These are phyloP conservation scores for Anodontia alba DNA, from an alignment of 2,888 invertebrate species.

Conservation along the genomic window DNA sequence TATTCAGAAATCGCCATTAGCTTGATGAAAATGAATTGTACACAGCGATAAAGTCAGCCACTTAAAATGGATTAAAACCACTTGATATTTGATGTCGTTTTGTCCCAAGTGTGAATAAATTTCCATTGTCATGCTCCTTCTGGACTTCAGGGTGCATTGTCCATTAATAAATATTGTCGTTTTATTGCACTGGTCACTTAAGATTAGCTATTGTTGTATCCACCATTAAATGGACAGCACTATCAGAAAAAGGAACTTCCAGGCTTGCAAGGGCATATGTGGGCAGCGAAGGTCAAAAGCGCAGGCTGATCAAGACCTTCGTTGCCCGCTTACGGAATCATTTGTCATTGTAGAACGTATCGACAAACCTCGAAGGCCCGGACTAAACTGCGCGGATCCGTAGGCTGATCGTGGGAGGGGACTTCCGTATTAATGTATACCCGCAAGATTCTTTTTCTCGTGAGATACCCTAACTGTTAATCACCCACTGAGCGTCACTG, in stretches of 20 bases:
- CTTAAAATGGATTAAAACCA: slow-evolving; percentile 12
- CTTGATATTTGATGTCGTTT: neutral
- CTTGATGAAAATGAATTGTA: slow-evolving; percentile 14
- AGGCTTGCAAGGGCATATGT: no score
- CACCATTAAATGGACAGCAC: neutral
- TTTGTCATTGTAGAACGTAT: no score
- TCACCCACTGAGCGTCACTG: neutral
- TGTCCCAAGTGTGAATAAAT: slow-evolving; percentile 3
- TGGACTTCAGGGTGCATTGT: neutral
- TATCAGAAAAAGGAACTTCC: no score
- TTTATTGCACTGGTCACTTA: slow-evolving; percentile 4
- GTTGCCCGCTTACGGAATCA: no score
- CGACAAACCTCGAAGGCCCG: no score
- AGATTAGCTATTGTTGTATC: neutral
- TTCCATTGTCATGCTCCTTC: neutral
- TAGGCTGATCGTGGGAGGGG: no score
- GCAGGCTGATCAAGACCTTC: no score
- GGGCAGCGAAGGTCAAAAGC: no score
- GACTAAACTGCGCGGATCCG: no score
- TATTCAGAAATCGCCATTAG: neutral
- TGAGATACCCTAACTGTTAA: no score
- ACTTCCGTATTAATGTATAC: no score
- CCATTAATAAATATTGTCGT: slow-evolving; percentile 3
- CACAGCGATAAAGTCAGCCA: slow-evolving; percentile 11
- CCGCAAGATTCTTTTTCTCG: no score